A percentile compares a stretch with the other conserved stretches of the same genome.
phyloP scores from a whole-genome alignment of 2,113 vertebrate species.

The Nanorana parkeri region DNA sequence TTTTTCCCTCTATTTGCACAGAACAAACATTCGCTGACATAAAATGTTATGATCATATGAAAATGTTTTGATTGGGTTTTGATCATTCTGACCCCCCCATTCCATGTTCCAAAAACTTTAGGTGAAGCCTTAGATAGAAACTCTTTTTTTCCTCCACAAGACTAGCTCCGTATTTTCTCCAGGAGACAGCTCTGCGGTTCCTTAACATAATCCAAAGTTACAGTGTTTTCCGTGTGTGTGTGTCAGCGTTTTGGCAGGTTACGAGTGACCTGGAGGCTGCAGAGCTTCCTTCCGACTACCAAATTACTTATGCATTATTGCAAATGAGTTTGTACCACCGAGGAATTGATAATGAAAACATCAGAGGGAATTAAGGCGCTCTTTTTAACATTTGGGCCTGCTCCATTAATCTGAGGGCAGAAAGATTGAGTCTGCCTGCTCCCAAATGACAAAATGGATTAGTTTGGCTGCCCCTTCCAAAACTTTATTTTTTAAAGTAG shows the following conservation, averaged over 20 bases:
- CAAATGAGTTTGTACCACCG: constrained; percentile 69
- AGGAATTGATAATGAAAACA: constrained; percentile 73
- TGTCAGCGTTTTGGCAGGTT: constrained; percentile 67
- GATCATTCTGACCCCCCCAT: not conserved
- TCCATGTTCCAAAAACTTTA: too few species aligned
- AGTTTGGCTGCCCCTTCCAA: constrained; percentile 60
- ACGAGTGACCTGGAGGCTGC: constrained; percentile 65
- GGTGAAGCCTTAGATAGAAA: too few species aligned
- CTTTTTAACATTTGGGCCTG: constrained; percentile 65
- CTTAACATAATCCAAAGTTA: too few species aligned
- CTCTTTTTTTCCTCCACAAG: not conserved
- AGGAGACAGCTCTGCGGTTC: not conserved
- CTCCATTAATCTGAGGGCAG: constrained; percentile 71
- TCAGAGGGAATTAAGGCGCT: constrained; percentile 69
- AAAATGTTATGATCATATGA: too few species aligned
- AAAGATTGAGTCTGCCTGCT: constrained; percentile 67
- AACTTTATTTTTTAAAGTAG: constrained; percentile 21
- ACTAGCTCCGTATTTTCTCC: too few species aligned
- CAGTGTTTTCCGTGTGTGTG: not conserved
- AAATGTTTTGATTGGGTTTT: too few species aligned
- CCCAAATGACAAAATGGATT: constrained; percentile 59
- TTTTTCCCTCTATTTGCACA: too few species aligned
- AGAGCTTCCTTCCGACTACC: constrained; percentile 67
- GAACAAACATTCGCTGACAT: too few species aligned
- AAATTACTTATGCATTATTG: constrained; percentile 71